phyloP scores from a whole-genome alignment of 2,797 vertebrate species.

The Sciaenops ocellatus region DNA sequence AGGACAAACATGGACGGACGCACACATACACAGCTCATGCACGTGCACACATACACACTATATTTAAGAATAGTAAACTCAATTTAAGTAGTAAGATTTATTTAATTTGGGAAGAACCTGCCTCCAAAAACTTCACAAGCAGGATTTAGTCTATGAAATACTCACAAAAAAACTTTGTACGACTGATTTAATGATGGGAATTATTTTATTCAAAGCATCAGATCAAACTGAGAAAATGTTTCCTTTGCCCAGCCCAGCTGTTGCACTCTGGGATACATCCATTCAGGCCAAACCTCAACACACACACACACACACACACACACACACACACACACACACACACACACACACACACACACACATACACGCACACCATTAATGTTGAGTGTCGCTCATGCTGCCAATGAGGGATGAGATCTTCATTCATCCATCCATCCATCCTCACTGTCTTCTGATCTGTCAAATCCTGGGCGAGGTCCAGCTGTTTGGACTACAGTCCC shows the following conservation, averaged over 20 bases:
- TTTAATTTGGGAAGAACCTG: not conserved
- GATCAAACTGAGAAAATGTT: slow-evolving; percentile 16
- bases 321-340: slow-evolving; percentile 13
- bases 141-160: not conserved
- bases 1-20: slow-evolving; percentile 68
- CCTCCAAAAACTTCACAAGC: not conserved
- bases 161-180: not conserved
- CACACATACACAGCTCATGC: slow-evolving; percentile 4
- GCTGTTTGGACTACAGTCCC: slow-evolving; percentile 78
- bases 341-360: slow-evolving; percentile 14
- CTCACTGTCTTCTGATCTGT: slow-evolving; percentile 57
- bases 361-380: not conserved
- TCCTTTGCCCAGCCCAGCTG: slow-evolving; percentile 32
- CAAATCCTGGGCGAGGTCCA: slow-evolving; percentile 76
- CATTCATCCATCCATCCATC: slow-evolving; percentile 9
- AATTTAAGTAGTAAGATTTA: not conserved
- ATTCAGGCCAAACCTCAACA: slow-evolving; percentile 24
- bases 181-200: not conserved
- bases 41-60: slow-evolving; percentile 24
- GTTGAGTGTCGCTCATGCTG: slow-evolving; percentile 8
- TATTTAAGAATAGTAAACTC: not conserved
- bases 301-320: slow-evolving; percentile 17
- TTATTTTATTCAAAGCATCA: not conserved
- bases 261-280: slow-evolving; percentile 35
- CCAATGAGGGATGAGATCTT: slow-evolving; percentile 35